Conservation (phyloP, 35 echinoderm and acorn worm genomes). For the Acanthaster planci region DNA sequence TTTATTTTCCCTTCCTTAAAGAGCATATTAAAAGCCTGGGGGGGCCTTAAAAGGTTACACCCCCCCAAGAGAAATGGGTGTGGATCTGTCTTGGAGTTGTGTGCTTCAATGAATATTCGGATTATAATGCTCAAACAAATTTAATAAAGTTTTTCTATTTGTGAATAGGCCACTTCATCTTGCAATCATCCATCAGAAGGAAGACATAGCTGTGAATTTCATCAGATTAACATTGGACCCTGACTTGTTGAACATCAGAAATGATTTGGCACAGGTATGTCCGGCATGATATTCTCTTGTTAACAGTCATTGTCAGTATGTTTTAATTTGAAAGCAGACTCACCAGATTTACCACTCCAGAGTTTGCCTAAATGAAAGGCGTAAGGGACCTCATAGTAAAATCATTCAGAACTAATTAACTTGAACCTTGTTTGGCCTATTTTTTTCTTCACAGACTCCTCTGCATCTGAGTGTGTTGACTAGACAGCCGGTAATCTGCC, state of each 20-base stretch:
- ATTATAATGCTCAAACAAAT: no score
- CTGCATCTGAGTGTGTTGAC: slow-evolving; percentile 71
- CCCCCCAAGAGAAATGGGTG: no score
- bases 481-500: slow-evolving; percentile 49
- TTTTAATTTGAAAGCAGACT: no score
- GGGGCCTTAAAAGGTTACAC: no score
- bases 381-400: background rate
- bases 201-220: slow-evolving; percentile 51
- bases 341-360: background rate
- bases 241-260: slow-evolving; percentile 48
- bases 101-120: no score
- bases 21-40: no score
- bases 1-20: no score
- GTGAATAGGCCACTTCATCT: slow-evolving; percentile 52
- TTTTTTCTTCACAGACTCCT: slow-evolving; percentile 56
- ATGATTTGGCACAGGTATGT: slow-evolving; percentile 74
- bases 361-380: background rate
- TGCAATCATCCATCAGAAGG: slow-evolving; percentile 66
- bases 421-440: background rate
- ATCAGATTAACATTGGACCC: slow-evolving; percentile 28
- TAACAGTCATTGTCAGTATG: background rate
- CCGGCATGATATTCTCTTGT: background rate
- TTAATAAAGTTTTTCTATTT: slow-evolving; percentile 9
- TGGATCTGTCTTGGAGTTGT: no score
- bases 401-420: background rate